Evolutionary conservation across 2,113 vertebrate genomes (phyloP).

Genomic region (Nerophis lumbriciformis): DNA sequence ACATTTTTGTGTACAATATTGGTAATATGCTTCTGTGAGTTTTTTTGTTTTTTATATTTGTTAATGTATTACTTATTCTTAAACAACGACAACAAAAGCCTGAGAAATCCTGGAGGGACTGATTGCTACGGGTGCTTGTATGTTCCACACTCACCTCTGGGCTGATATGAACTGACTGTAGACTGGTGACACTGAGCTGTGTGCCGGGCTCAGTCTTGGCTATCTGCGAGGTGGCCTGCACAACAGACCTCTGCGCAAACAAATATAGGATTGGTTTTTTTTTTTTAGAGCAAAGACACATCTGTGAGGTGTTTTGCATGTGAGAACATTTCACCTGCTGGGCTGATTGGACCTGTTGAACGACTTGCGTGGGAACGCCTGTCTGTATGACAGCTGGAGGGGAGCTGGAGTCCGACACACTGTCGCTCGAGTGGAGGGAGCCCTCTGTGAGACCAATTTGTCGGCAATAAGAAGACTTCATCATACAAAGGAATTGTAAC

Average conservation of each 20-base stretch:
- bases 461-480: not conserved
- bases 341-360: slow-evolving; percentile 83
- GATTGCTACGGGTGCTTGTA: slow-evolving; percentile 5
- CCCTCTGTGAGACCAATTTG: slow-evolving; percentile 68
- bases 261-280: slow-evolving; percentile 13
- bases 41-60: no score
- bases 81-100: no score
- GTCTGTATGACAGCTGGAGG: slow-evolving; percentile 81
- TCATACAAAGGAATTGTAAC: not conserved
- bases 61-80: no score
- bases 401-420: slow-evolving; percentile 81
- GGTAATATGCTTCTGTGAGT: no score
- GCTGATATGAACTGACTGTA: slow-evolving; percentile 83
- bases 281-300: no score
- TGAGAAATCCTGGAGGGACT: not conserved
- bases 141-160: slow-evolving; percentile 73
- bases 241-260: slow-evolving; percentile 79
- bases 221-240: slow-evolving; percentile 81
- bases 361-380: slow-evolving; percentile 87
- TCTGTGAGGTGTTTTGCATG: not conserved
- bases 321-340: slow-evolving; percentile 77
- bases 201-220: slow-evolving; percentile 80
- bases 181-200: slow-evolving; percentile 81
- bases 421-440: slow-evolving; percentile 84
- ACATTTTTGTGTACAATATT: no score